Percentiles rank a stretch among this genome's conserved stretches.
Evolutionary conservation across 2,888 invertebrate genomes (phyloP).

Genomic region (Andrena camellia): DNA sequence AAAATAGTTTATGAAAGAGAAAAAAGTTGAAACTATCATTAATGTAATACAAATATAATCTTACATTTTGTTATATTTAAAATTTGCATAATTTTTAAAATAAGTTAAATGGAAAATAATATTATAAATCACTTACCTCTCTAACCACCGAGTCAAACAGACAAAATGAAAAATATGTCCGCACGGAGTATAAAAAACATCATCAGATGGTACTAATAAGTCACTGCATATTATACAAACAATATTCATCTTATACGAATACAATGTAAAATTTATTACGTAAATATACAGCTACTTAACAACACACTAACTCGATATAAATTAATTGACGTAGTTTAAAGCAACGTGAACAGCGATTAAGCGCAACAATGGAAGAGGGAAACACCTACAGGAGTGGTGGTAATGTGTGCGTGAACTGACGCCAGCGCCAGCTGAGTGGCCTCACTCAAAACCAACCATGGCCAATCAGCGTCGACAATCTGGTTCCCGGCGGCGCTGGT

Average conservation of each 20-base stretch:
- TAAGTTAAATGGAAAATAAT: not conserved
- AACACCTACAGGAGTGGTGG: too few species aligned
- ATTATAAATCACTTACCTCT: constrained; percentile 64
- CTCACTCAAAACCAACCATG: too few species aligned
- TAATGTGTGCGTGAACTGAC: too few species aligned
- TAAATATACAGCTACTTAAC: not conserved
- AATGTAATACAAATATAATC: too few species aligned
- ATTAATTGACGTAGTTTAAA: not conserved
- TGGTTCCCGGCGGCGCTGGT: too few species aligned
- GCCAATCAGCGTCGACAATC: too few species aligned
- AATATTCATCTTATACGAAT: constrained; percentile 73
- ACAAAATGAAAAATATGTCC: constrained; percentile 78
- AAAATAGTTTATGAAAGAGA: too few species aligned
- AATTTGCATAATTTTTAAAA: not conserved
- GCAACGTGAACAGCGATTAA: too few species aligned
- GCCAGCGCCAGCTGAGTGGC: too few species aligned
- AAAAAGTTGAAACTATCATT: too few species aligned
- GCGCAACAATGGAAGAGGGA: too few species aligned
- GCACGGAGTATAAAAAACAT: constrained; percentile 77
- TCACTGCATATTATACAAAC: constrained; percentile 78
- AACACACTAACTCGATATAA: not conserved
- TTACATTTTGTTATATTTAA: not conserved
- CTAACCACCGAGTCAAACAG: constrained; percentile 77
- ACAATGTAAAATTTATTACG: not conserved
- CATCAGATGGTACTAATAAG: constrained; percentile 68